Evolutionary conservation across 2,113 vertebrate species (phyloP), one percentile per base, ranked within the genome.

Genomic region (Phalacrocorax brasilianus): DNA sequence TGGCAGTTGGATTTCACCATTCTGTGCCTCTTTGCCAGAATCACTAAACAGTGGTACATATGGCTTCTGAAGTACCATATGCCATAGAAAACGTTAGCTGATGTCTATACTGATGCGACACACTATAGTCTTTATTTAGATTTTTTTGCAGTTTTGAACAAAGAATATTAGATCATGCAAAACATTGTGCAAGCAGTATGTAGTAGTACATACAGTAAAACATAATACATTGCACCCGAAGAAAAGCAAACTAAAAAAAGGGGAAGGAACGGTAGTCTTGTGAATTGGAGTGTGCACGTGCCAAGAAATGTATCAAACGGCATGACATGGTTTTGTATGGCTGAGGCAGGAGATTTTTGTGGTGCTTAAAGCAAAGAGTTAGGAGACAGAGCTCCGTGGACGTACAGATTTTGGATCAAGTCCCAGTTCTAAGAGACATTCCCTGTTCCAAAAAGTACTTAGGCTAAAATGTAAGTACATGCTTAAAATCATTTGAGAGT

Each of bases 1-100:
- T 99, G 99, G 99, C 99, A 99, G 99, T 99, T 98, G 98, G 98
- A 98, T 98, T 98, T 99, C 99, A 99, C 99, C 99, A 99, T 99
- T 98, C 98, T 99, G 98, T 95, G 98, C 98, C 97, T 99, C 98
- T 98, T 98, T 99, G 99, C 99, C 99, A 99, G 98, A 99, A 99
- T 99, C 98, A 98, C 99, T 99, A 99, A 99, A 99, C 99, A 99
- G 99, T 99, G 98, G 98, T 99, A 98, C 99, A 99, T 99, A 99
- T 99, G 99, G 99, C 99, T 99, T 98, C 99, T 99, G 99, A 99
- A 99, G 99, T 98, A 99, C 99, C 99, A 99, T 99, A 99, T 99
- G 99, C 99, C 99, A 91, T 99, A 98, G 98, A 98, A 99, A 99
- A 99, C 98, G 99, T 98, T 99, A 99, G 98, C 98, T 98, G 98